phyloP scores from a whole-genome alignment of 2,797 vertebrate species.

The Agapornis canus region DNA sequence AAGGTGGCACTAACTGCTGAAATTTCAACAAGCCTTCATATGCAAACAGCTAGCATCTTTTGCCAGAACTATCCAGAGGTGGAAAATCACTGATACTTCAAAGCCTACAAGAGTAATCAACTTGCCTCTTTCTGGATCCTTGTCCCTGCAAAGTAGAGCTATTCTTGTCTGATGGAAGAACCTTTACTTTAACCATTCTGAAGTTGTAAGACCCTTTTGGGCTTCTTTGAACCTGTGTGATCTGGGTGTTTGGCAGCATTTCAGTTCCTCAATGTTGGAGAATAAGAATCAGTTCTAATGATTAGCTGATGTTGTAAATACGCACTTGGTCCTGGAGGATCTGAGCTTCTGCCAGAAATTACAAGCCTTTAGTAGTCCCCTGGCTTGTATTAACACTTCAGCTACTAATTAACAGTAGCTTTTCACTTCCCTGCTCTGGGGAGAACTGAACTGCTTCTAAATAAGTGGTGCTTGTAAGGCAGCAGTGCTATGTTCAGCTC shows the following conservation, averaged over 20 bases:
- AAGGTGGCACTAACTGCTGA: not conserved
- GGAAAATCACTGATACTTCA: not conserved
- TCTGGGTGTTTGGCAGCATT: not conserved
- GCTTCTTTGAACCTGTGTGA: not conserved
- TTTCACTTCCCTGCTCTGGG: not conserved
- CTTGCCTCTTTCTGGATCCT: not conserved
- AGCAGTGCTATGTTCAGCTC: not conserved
- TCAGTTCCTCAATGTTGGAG: not conserved
- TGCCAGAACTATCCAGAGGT: not conserved
- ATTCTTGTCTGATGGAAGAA: not conserved
- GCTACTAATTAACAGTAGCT: constrained; percentile 17
- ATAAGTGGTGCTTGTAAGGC: not conserved
- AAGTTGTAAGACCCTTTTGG: not conserved
- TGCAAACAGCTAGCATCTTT: not conserved
- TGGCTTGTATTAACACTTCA: not conserved
- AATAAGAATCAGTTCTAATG: not conserved
- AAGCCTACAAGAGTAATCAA: not conserved
- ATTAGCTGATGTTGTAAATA: constrained; percentile 5
- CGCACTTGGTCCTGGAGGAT: not conserved
- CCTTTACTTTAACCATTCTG: not conserved
- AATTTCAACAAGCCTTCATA: not conserved
- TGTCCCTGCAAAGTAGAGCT: not conserved
- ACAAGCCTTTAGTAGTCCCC: not conserved
- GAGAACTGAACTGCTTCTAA: not conserved
- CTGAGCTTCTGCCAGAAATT: constrained; percentile 4